Base-by-base conservation (phyloP, 2,113 vertebrate genomes). In the Eretmodus cyanostictus region DNA sequence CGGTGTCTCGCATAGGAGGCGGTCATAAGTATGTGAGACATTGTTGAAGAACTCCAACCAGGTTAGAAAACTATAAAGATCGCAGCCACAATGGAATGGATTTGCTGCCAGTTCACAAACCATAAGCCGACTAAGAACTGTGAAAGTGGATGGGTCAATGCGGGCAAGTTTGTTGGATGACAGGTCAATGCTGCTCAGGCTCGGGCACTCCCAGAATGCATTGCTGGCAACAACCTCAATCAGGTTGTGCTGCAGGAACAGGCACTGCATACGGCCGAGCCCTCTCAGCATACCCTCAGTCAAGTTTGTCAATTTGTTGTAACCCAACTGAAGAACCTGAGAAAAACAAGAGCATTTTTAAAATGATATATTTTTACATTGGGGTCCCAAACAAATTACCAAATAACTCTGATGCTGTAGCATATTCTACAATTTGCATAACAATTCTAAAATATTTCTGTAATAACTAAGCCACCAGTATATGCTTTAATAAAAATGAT, bases 11-110 rank as follows among this genome's bases (percentile, higher is more conserved):
- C 99, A 99, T 94, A 99, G 98, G 38, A 99, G 97, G 12, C 98
- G 97, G 93, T 99, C 99, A 2, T 99, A 99, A 91, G 98, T 99
- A 94, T 98, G 98, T 47, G 99, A 99, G 83, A 99, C 97, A 0
- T 99, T 99, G 96, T 99, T 99, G 93, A 99, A 99, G 90, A 96
- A 96, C 55, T 98, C 98, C 38, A 99, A 94, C 99, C 99, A 99
- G 90, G 96, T 96, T 2, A 99, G 96, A 91, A 99, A 99, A 89
- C 97, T 95, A 2, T 98, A 98, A 54, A 99, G 97, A 81, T 98
- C 98, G 24, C 99, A 99, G 90, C 98, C 98, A 0, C 99, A 99
- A 87, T 98, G 98, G 96, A 99, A 99, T 10, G 99, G 99, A 94
- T 99, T 99, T 17, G 98, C 98, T 3, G 98, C 98, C 91, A 99